These are phyloP conservation scores for Terebella lapidaria DNA, from an alignment of 2,888 invertebrate species.

Conservation along the genomic window DNA sequence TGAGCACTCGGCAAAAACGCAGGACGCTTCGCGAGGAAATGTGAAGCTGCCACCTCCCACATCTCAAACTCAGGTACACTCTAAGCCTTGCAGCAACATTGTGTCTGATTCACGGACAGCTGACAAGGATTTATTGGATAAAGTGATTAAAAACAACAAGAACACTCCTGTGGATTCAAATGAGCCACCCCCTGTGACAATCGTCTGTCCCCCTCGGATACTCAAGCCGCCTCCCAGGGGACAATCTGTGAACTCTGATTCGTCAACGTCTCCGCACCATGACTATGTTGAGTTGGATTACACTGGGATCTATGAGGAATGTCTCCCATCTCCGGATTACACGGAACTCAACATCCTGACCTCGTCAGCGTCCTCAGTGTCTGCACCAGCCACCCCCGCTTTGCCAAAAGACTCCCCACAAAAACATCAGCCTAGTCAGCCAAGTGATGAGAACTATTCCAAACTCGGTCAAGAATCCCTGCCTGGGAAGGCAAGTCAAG, in stretches of 20 bases:
- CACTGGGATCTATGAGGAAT: neutral
- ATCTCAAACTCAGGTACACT: neutral
- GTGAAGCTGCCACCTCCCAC: neutral
- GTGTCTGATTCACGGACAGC: too few relatives aligned
- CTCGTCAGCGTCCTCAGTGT: neutral
- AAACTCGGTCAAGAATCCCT: too few relatives aligned
- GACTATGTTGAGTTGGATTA: constrained; percentile 2
- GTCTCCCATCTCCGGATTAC: neutral
- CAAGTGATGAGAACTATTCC: too few relatives aligned
- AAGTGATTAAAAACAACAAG: neutral
- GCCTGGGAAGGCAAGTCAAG: too few relatives aligned
- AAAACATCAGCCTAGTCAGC: too few relatives aligned
- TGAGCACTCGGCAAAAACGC: neutral
- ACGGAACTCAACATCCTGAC: neutral
- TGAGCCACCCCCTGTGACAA: neutral
- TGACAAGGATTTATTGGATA: neutral
- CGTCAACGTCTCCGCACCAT: neutral
- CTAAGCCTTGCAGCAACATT: neutral
- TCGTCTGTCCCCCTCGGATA: neutral
- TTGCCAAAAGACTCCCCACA: too few relatives aligned
- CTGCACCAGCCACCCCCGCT: too few relatives aligned
- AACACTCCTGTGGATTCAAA: neutral
- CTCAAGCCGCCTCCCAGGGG: neutral
- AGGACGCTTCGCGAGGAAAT: neutral
- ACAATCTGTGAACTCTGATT: neutral